A percentile compares a stretch with the other conserved stretches of the same genome.
These are phyloP conservation scores for Trematomus loennbergii DNA, from an alignment of 2,113 vertebrate species.

Conservation along the genomic window DNA sequence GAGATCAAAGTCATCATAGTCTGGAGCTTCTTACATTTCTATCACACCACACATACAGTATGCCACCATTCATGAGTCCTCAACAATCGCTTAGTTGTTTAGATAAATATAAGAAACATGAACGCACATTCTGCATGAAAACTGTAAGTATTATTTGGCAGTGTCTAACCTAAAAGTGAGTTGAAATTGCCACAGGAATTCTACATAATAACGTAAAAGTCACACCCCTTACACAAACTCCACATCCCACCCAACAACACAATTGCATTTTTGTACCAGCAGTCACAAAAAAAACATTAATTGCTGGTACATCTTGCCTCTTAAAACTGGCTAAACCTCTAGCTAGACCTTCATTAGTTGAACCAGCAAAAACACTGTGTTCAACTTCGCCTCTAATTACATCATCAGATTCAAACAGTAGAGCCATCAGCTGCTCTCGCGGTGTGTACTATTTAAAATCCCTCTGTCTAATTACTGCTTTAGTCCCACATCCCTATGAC, in stretches of 20 bases:
- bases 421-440: slow-evolving; percentile 87
- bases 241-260: slow-evolving; percentile 23
- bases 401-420: slow-evolving; percentile 91
- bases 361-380: slow-evolving; percentile 85
- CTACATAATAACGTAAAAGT: slow-evolving; percentile 1
- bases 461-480: slow-evolving; percentile 98
- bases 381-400: slow-evolving; percentile 92
- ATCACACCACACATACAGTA: slow-evolving; percentile 73
- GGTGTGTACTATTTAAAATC: slow-evolving; percentile 90
- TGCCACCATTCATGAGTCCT: slow-evolving; percentile 81
- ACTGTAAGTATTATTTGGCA: neutral
- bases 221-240: slow-evolving; percentile 5
- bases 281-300: slow-evolving; percentile 48
- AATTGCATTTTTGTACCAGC: slow-evolving; percentile 9
- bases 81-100: slow-evolving; percentile 14
- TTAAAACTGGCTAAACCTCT: slow-evolving; percentile 47
- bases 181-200: neutral
- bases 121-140: neutral
- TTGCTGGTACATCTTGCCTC: slow-evolving; percentile 45
- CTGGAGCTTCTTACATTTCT: slow-evolving; percentile 79
- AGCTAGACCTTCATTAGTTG: slow-evolving; percentile 86
- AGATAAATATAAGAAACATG: slow-evolving; percentile 1
- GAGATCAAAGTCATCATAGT: slow-evolving; percentile 90
- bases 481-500: slow-evolving; percentile 94
- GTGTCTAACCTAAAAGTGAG: neutral